phyloP scores from a whole-genome alignment of 1,140 invertebrate genomes.

The Drosophila tsacasi region DNA sequence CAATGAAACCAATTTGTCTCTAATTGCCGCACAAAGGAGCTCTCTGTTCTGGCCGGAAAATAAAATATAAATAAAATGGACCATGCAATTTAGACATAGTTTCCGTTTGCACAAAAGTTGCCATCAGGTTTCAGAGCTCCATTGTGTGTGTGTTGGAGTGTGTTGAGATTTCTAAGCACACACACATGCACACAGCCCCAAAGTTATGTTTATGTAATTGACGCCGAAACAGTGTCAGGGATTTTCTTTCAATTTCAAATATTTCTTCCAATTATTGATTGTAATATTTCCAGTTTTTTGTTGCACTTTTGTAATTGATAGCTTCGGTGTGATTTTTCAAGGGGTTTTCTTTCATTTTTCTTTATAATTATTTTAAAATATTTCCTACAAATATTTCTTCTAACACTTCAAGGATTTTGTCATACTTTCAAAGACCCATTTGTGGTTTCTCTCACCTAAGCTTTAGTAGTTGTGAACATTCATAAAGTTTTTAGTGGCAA shows the following conservation, averaged over 20 bases:
- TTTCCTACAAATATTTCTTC: neutral
- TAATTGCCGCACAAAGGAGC: constrained; percentile 14
- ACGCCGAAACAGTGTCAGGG: neutral
- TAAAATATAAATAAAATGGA: constrained; percentile 25
- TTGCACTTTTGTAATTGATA: too few species aligned
- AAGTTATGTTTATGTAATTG: constrained; percentile 5
- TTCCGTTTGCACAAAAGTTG: constrained; percentile 15
- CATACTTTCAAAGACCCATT: neutral
- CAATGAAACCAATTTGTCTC: constrained; percentile 25
- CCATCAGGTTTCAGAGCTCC: neutral
- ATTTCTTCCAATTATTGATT: neutral
- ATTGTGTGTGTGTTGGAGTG: neutral
- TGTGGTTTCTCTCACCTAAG: neutral
- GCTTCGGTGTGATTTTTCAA: too few species aligned
- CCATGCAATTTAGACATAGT: neutral
- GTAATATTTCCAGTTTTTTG: too few species aligned
- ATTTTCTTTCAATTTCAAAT: neutral
- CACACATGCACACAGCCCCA: neutral
- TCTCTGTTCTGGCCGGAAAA: constrained; percentile 10
- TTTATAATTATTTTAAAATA: neutral
- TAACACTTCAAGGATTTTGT: neutral
- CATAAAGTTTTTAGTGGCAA: neutral
- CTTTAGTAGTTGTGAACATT: too few species aligned
- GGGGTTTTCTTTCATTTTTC: too few species aligned
- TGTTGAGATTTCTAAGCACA: neutral